Evolutionary conservation across 2,797 vertebrate species (phyloP), one percentile per base, ranked within the genome.

Genomic region (Gymnothorax reevesii): DNA sequence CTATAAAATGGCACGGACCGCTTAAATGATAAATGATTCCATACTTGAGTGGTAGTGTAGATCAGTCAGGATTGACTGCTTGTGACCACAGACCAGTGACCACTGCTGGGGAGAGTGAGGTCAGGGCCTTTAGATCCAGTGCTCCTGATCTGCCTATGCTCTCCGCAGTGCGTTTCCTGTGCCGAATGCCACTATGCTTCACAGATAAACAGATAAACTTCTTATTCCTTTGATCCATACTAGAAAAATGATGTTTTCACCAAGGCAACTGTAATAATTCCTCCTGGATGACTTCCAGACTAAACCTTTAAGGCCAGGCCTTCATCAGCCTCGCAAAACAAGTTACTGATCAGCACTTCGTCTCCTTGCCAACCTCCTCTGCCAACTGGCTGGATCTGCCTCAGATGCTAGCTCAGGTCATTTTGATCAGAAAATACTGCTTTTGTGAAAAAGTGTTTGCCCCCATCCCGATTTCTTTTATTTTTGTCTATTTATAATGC

Each of bases 321-420:
- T 85, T 87, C 85, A 20, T 83, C 75, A 71, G 12, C 83, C 88
- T 84, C 86, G 85, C 85, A 87, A 54, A 86, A 88, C 60, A 54
- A 42, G 49, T 86, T 88, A 88, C 75, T 87, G 88, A 83, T 85
- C 83, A 80, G 82, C 62, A 20, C 54, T 82, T 64, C 82, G 85
- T 88, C 86, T 84, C 33, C 54, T 15, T 90, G 87, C 85, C 75
- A 87, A 59, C 57, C 83, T 7, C 49, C 13, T 54, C 59, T 86
- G 86, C 86, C 80, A 84, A 83, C 52, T 86, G 59, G 84, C 86
- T 64, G 88, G 83, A 20, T 55, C 54, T 15, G 2, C 20, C n/a
- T 20, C 83, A 62, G 84, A 90, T 85, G 88, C 25, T 88, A 86
- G 88, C 83, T n/a, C 64, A 22, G 85, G 62, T 82, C 42, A 79